phyloP scores from a whole-genome alignment of 2,888 invertebrate genomes.

The Anaspis maculata region DNA sequence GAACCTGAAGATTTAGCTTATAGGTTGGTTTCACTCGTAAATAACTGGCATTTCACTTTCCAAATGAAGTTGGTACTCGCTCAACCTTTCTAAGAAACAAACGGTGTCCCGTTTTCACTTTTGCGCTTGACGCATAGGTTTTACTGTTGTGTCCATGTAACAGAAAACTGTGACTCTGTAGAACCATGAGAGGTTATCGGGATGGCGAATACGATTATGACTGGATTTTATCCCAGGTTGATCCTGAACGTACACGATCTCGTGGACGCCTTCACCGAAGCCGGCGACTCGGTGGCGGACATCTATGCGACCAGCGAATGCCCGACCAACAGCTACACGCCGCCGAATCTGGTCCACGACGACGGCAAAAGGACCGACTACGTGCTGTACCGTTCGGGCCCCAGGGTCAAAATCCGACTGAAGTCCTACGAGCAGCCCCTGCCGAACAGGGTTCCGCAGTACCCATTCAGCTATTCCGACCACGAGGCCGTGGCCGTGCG shows the following conservation, averaged over 20 bases:
- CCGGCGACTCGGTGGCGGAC: slow-evolving; percentile 30
- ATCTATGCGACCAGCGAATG: slow-evolving; percentile 71
- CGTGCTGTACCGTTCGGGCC: slow-evolving; percentile 58
- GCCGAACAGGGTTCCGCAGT: slow-evolving; percentile 62
- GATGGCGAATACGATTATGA: too few species aligned
- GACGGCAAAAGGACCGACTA: slow-evolving; percentile 89
- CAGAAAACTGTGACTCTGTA: too few species aligned
- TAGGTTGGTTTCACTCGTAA: too few species aligned
- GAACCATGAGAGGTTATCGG: too few species aligned
- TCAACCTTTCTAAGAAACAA: too few species aligned
- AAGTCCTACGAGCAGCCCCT: slow-evolving; percentile 61
- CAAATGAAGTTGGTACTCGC: too few species aligned
- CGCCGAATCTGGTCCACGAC: slow-evolving; percentile 43
- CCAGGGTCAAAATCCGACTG: slow-evolving; percentile 38
- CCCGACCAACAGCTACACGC: slow-evolving; percentile 75
- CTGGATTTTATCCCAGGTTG: slow-evolving; percentile 45
- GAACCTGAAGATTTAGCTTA: slow-evolving; percentile 80
- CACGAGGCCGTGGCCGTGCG: slow-evolving; percentile 73
- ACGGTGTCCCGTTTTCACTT: too few species aligned
- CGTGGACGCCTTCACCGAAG: slow-evolving; percentile 43
- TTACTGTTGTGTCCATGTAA: too few species aligned
- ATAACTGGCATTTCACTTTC: too few species aligned
- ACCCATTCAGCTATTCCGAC: slow-evolving; percentile 75
- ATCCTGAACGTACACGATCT: slow-evolving; percentile 51
- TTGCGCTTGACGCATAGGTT: too few species aligned